Base-by-base conservation (phyloP, 2,113 vertebrate species). In the Turnix velox region DNA sequence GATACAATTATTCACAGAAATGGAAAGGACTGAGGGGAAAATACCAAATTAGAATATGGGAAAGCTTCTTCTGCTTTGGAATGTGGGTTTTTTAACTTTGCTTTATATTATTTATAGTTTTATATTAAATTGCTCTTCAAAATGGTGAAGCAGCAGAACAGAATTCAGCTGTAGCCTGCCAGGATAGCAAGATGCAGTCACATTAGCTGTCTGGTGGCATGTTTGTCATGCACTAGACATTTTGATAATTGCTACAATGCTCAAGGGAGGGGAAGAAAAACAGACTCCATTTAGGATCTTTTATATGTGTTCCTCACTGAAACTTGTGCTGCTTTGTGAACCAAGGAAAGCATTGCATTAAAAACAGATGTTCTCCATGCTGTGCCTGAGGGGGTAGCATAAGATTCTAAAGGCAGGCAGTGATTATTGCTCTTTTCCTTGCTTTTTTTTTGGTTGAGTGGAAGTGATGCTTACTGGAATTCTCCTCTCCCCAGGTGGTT, bases 401-500 rank as follows among this genome's bases (percentile, higher is more conserved):
- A 23, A 67, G 51, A 45, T 68, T 37, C 52, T 75, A 80, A 54
- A 87, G 58, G 42, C 71, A 78, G 45, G 28, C 57, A 75, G 40
- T 55, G 37, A 40, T 83, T 62, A 65, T 35, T 83, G 54, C 30
- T 93, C n/a, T 79, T 84, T 45, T 42, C 7, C 45, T 67, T 92
- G 28, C 15, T 33, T 62, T 42, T 55, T 72, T 69, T 30, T 52
- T 58, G 28, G n/a, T 52, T 58, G 28, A 22, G 30, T 83, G 75
- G n/a, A 74, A 88, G 24, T 58, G 79, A 51, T 81, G 46, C 80
- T 97, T 49, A 84, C 17, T 86, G 72, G 48, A 58, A 66, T 92
- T 95, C 87, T 97, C 39, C 86, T 94, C 87, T 91, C 81, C 80
- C 82, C 94, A 99, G 99, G 98, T 99, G 99, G 99, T 99, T 99